These are phyloP conservation scores for Sus scrofa DNA, from an alignment of 2,113 vertebrate species.

Conservation along the genomic window DNA sequence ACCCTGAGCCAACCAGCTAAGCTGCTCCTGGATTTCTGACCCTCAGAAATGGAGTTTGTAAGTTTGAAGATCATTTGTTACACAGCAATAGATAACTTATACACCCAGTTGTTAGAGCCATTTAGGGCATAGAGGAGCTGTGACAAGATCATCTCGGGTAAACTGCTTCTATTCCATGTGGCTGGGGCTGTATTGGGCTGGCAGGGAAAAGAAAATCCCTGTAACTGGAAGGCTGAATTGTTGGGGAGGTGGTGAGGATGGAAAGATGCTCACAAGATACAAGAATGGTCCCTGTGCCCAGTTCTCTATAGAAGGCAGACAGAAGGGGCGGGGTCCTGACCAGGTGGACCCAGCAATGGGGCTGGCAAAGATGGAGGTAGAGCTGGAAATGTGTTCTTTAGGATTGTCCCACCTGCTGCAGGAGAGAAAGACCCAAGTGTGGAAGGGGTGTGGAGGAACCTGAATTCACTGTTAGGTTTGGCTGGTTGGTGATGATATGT, in stretches of 20 bases:
- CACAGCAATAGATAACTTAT: neutral
- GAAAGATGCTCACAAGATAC: neutral
- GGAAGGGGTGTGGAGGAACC: neutral
- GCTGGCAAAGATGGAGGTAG: rapidly evolving
- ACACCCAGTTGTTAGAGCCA: neutral
- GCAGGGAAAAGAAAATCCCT: neutral
- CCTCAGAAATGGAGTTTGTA: neutral
- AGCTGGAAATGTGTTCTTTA: too few relatives aligned
- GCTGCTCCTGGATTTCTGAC: neutral
- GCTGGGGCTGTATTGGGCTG: neutral
- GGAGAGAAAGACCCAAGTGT: neutral
- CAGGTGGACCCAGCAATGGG: rapidly evolving
- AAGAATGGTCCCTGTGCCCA: neutral
- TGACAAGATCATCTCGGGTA: neutral
- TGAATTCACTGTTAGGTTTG: neutral
- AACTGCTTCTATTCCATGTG: rapidly evolving
- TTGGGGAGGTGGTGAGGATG: rapidly evolving
- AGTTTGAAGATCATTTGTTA: neutral
- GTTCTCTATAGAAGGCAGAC: neutral
- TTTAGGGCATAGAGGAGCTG: neutral
- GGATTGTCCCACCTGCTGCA: neutral
- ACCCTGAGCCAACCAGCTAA: neutral
- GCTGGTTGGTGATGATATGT: too few relatives aligned
- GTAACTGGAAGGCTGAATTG: too few relatives aligned
- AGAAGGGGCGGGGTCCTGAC: neutral